phyloP scores from a whole-genome alignment of 2,797 vertebrate species.

The Syngnathus rostellatus region DNA sequence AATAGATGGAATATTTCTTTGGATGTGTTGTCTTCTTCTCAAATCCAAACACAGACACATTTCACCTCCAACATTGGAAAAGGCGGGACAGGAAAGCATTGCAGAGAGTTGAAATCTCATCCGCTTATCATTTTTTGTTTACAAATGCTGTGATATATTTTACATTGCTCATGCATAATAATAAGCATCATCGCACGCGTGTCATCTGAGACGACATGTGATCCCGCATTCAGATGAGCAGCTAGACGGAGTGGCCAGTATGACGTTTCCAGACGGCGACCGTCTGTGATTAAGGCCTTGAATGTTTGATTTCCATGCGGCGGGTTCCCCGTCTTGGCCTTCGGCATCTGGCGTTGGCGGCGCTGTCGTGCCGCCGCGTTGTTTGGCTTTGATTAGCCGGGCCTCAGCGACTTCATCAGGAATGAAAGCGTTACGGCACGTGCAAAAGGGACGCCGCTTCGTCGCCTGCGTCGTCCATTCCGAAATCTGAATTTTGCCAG shows the following conservation, averaged over 20 bases:
- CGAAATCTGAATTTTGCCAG: constrained; percentile 6
- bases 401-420: constrained; percentile 40
- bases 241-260: constrained; percentile 24
- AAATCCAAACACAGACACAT: background rate
- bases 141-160: constrained; percentile 18
- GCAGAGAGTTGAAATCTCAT: constrained; percentile 3
- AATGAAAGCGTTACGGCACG: constrained; percentile 30
- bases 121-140: constrained; percentile 32
- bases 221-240: constrained; percentile 61
- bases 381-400: constrained; percentile 59
- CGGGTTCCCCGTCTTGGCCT: constrained; percentile 28
- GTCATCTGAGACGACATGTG: constrained; percentile 45
- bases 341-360: constrained; percentile 16
- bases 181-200: constrained; percentile 60
- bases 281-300: constrained; percentile 44
- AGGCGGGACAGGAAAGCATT: background rate
- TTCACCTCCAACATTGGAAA: background rate
- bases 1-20: background rate
- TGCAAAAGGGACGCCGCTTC: background rate
- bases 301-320: constrained; percentile 64
- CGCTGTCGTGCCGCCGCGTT: constrained; percentile 39
- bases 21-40: background rate
- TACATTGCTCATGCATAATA: constrained; percentile 42
- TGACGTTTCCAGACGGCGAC: constrained; percentile 20
- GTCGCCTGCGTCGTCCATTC: background rate